Evolutionary conservation across 2,797 vertebrate genomes (phyloP).

Genomic region (Buceros bicornis): DNA sequence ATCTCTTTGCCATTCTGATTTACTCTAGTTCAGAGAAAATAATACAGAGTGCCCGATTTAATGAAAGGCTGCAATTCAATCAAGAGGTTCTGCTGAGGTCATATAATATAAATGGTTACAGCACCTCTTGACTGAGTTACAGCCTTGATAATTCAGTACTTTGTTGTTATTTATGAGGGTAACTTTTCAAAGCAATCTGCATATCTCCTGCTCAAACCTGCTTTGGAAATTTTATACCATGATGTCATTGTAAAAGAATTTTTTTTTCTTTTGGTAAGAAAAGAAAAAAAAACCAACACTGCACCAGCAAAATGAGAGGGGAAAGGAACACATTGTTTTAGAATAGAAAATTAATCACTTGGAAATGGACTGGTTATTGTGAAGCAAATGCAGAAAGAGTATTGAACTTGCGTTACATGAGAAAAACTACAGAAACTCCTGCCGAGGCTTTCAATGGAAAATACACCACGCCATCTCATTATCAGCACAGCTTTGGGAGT

Average conservation of each 20-base stretch:
- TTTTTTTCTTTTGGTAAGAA: conserved; percentile 17
- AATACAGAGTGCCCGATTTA: conserved; percentile 71
- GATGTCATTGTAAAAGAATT: conserved; percentile 70
- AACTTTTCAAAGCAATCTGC: conserved; percentile 74
- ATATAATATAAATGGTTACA: conserved; percentile 73
- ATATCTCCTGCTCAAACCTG: conserved; percentile 71
- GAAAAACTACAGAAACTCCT: conserved; percentile 71
- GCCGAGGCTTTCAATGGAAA: conserved; percentile 76
- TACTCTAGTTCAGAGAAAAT: conserved; percentile 59
- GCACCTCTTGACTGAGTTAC: conserved; percentile 74
- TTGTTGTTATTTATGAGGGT: conserved; percentile 79
- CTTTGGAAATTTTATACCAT: conserved; percentile 72
- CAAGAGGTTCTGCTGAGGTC: conserved; percentile 76
- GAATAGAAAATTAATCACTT: conserved; percentile 79
- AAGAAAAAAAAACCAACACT: background rate
- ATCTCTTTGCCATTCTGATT: conserved; percentile 56
- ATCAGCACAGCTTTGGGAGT: conserved; percentile 61
- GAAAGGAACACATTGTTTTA: conserved; percentile 71
- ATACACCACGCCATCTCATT: conserved; percentile 66
- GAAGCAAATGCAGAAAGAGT: conserved; percentile 63
- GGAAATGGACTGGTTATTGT: conserved; percentile 73
- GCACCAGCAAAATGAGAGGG: conserved; percentile 28
- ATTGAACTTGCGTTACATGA: conserved; percentile 68
- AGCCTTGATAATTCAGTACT: conserved; percentile 76
- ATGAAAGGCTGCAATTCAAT: conserved; percentile 78